Percentiles rank a stretch among this genome's conserved stretches.
These are phyloP conservation scores for Podarcis muralis DNA, from an alignment of 2,113 vertebrate genomes.

Conservation along the genomic window DNA sequence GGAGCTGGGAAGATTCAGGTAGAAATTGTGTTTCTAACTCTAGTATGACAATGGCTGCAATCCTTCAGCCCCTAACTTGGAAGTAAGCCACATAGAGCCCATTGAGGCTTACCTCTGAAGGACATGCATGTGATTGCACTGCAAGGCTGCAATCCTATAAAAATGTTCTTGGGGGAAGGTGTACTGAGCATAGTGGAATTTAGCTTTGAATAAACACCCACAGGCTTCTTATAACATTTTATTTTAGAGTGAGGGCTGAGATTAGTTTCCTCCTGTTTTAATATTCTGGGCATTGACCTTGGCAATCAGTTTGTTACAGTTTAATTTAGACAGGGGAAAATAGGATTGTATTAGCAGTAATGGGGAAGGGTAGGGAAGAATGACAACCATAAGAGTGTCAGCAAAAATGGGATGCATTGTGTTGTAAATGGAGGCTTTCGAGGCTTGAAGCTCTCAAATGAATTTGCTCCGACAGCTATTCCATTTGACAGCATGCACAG, in stretches of 20 bases:
- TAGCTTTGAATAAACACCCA: not conserved
- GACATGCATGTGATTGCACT: too few species aligned
- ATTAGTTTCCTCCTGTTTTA: not conserved
- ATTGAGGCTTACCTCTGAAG: not conserved
- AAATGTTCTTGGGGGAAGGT: not conserved
- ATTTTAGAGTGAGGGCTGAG: not conserved
- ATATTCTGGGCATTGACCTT: not conserved
- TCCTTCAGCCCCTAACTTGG: not conserved
- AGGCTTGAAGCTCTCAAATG: not conserved
- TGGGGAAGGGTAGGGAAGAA: not conserved
- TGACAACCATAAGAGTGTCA: not conserved
- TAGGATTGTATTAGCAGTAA: not conserved
- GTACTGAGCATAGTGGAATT: not conserved
- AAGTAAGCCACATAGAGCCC: not conserved
- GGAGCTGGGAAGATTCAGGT: not conserved
- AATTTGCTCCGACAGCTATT: slow-evolving; percentile 11
- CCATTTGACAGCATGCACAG: not conserved
- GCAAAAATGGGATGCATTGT: not conserved
- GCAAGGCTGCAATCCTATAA: not conserved
- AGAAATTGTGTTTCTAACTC: not conserved
- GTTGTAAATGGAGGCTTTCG: not conserved
- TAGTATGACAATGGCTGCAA: not conserved
- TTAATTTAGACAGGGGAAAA: not conserved
- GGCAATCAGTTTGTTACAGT: not conserved
- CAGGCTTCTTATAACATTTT: not conserved